Base-by-base conservation (phyloP, 92 coral and sea anemone genomes). In the Siderastrea siderea region DNA sequence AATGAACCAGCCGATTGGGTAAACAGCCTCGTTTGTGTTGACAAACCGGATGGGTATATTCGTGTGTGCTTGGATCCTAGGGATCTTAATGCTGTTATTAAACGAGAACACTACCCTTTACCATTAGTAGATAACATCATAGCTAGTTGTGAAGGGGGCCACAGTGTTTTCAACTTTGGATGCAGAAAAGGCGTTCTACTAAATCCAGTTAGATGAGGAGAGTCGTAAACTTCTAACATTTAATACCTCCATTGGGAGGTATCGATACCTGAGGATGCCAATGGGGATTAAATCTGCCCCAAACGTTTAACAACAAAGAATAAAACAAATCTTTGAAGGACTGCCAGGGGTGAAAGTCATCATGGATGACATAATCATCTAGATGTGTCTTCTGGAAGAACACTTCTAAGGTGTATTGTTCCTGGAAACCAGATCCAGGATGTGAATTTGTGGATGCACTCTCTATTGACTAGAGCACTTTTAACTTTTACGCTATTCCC, bases 121-220 rank as follows among this genome's bases (percentile, higher is more conserved):
- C 90, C 85, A 57, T 17, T 70, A 47, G 85, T 78, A 51, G 85
- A 84, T 14, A 74, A 84, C 26, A 55, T 76, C 43, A 76, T 67
- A 71, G 38, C 80, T 19, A 83, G 79, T 71, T 71, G 87, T 57
- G 16, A 71, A 68, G 87, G 87, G 87, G 53, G 67, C 87, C 45
- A 71, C 58, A 54, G 3, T 75, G 49, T 89, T 75, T 77, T 82
- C 83, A 51, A 84, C 81, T 2, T 67, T 72, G 49, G 93, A 90
- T 84, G 82, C 93, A 5, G 88, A 77, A 38, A 83, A 77, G 47
- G 93, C 89, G 1, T 82, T 81, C 57, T 88, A 84, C 69, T 84
- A 88, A 38, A 73, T 87, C 2, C 64, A 70, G 49, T 47, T 86
- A 1, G 90, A 67, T 26, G 78, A 79, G 54, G 57, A 74, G 44